A percentile compares a stretch with the other conserved stretches of the same genome.
Conservation (phyloP, 2,888 invertebrate species). For the Eristalinus sepulchralis region DNA sequence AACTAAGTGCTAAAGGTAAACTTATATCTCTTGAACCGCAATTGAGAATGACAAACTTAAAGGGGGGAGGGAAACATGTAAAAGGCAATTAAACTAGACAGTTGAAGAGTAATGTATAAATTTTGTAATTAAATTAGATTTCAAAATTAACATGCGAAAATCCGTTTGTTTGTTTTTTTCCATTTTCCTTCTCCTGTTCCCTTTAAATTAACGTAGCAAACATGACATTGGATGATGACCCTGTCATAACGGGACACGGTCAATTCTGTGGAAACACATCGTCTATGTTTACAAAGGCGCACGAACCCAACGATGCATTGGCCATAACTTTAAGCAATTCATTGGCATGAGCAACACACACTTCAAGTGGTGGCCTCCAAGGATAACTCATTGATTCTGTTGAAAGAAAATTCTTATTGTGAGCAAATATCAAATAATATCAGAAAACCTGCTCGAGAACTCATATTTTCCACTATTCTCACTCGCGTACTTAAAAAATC, state of each 20-base stretch:
- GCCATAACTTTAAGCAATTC: conserved; percentile 95
- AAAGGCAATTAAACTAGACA: conserved; percentile 61
- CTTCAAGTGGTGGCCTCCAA: conserved; percentile 95
- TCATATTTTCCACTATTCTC: no score
- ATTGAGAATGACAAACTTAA: conserved; percentile 37
- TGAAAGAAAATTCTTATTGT: background rate
- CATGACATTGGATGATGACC: conserved; percentile 74
- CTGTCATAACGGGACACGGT: conserved; percentile 79
- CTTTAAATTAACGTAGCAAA: conserved; percentile 74
- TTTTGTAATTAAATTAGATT: conserved; percentile 66
- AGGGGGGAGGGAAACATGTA: background rate
- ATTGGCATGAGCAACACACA: conserved; percentile 94
- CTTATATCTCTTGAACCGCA: conserved; percentile 49
- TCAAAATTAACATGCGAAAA: conserved; percentile 58
- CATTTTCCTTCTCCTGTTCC: conserved; percentile 5
- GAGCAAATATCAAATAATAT: background rate
- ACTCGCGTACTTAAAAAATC: no score
- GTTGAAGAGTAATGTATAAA: conserved; percentile 47
- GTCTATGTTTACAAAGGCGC: conserved; percentile 96
- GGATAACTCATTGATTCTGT: conserved; percentile 95
- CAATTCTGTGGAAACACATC: conserved; percentile 85
- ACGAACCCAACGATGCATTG: conserved; percentile 92
- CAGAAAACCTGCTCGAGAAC: background rate
- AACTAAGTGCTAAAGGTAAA: conserved; percentile 33
- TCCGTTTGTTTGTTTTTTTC: conserved; percentile 17